Percentiles rank a stretch among this genome's conserved stretches.
These are phyloP conservation scores for Caenorhabditis sp. DNA, from an alignment of 2,888 invertebrate genomes.

Conservation along the genomic window DNA sequence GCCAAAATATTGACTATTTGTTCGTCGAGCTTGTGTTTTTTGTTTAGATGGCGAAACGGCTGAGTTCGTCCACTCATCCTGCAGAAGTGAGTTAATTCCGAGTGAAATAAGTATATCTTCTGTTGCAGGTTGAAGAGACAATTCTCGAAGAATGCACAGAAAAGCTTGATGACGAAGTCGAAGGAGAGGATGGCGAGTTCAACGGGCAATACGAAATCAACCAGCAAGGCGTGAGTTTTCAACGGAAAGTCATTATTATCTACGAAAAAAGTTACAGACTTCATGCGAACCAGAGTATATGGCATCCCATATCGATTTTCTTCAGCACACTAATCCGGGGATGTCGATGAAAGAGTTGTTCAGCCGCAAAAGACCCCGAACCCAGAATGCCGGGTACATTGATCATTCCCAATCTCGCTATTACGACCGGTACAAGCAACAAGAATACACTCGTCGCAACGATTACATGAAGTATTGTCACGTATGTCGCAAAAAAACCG, in stretches of 20 bases:
- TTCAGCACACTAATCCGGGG: slow-evolving; percentile 6
- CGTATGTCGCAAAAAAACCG: slow-evolving; percentile 60
- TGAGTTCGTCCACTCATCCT: slow-evolving; percentile 14
- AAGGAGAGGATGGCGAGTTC: too few species aligned
- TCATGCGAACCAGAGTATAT: slow-evolving; percentile 1
- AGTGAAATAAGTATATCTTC: too few species aligned
- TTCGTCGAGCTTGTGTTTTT: too few species aligned
- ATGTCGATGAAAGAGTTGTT: slow-evolving; percentile 40
- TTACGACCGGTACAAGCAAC: slow-evolving; percentile 56
- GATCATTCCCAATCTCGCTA: slow-evolving; percentile 44
- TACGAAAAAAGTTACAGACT: slow-evolving; percentile 1
- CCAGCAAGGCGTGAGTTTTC: slow-evolving; percentile 13
- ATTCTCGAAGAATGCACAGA: slow-evolving; percentile 1
- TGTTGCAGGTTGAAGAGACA: too few species aligned
- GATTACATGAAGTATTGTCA: slow-evolving; percentile 66
- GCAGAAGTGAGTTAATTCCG: slow-evolving; percentile 26
- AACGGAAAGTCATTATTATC: neutral
- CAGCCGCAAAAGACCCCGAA: slow-evolving; percentile 15
- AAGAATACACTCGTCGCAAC: slow-evolving; percentile 58
- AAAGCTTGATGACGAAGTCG: too few species aligned
- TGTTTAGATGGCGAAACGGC: slow-evolving; percentile 38
- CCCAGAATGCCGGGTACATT: slow-evolving; percentile 9
- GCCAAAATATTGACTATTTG: too few species aligned
- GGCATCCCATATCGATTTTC: neutral
- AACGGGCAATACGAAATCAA: slow-evolving; percentile 7